phyloP scores from a whole-genome alignment of 2,113 vertebrate species.

The Rissa tridactyla region DNA sequence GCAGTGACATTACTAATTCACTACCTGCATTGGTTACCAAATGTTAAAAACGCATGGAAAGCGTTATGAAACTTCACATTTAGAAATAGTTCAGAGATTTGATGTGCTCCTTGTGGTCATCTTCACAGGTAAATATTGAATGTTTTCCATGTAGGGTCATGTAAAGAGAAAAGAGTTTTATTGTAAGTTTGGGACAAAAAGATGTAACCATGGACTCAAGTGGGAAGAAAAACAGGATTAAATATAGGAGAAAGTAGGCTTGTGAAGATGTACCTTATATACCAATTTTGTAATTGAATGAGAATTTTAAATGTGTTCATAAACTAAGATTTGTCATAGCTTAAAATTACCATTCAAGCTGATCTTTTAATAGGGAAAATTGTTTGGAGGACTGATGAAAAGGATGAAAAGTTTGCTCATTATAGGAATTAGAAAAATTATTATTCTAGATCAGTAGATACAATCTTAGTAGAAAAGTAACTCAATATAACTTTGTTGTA shows the following conservation, averaged over 20 bases:
- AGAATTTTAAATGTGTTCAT: not conserved
- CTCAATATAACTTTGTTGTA: not conserved
- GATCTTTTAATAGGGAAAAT: not conserved
- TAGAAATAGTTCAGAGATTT: conserved; percentile 48
- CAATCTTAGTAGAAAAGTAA: not conserved
- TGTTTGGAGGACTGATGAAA: not conserved
- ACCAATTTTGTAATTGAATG: not conserved
- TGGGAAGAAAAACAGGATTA: not conserved
- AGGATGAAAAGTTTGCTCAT: not conserved
- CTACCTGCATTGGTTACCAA: conserved; percentile 22
- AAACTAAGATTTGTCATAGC: not conserved
- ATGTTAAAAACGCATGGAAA: conserved; percentile 25
- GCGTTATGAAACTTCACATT: conserved; percentile 24
- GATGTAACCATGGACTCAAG: not conserved
- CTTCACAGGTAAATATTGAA: conserved; percentile 35
- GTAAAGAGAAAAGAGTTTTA: not conserved
- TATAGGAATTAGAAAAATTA: not conserved
- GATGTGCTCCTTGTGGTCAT: conserved; percentile 43
- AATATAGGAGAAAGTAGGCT: not conserved
- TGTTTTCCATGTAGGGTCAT: not conserved
- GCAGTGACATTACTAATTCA: conserved; percentile 22
- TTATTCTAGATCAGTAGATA: not conserved
- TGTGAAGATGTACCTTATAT: not conserved
- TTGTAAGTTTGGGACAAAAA: not conserved
- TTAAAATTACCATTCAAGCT: not conserved